Conservation (phyloP, 1,140 invertebrate species). For the Phymastichus coffea region DNA sequence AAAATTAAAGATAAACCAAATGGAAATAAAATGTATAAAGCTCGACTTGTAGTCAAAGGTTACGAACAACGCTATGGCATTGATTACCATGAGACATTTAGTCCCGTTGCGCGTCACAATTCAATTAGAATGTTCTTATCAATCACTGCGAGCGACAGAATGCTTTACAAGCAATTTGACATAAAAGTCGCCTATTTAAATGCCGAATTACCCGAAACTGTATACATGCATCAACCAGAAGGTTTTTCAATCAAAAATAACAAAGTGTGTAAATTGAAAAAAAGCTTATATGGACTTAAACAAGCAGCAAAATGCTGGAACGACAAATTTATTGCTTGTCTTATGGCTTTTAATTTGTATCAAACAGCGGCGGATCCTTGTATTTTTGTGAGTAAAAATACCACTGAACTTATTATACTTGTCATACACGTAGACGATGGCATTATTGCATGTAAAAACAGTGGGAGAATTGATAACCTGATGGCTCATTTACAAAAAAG, state of each 20-base stretch:
- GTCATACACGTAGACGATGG: slow-evolving; percentile 29
- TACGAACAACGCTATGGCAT: slow-evolving; percentile 32
- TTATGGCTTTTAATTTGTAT: slow-evolving; percentile 17
- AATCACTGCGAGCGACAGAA: slow-evolving; percentile 29
- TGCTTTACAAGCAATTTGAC: slow-evolving; percentile 34
- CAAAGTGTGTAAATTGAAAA: slow-evolving; percentile 41
- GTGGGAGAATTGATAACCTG: slow-evolving; percentile 16
- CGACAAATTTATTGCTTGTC: slow-evolving; percentile 21
- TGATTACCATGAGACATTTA: slow-evolving; percentile 42
- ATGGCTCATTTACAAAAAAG: slow-evolving; percentile 8
- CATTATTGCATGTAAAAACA: too few relatives aligned
- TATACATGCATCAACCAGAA: slow-evolving; percentile 33
- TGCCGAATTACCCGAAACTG: not conserved
- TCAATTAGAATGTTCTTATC: slow-evolving; percentile 38
- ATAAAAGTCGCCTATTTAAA: slow-evolving; percentile 21
- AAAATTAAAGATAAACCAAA: slow-evolving; percentile 36
- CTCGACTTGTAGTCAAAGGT: slow-evolving; percentile 46
- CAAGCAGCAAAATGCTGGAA: slow-evolving; percentile 48
- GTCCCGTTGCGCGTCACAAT: slow-evolving; percentile 34
- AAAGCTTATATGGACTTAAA: slow-evolving; percentile 48
- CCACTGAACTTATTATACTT: slow-evolving; percentile 16
- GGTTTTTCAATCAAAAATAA: slow-evolving; percentile 29
- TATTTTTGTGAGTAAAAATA: slow-evolving; percentile 14
- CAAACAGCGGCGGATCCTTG: slow-evolving; percentile 23
- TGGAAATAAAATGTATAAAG: slow-evolving; percentile 39